These are phyloP conservation scores for Harpalus rufipes DNA, from an alignment of 2,888 invertebrate species.

Conservation along the genomic window DNA sequence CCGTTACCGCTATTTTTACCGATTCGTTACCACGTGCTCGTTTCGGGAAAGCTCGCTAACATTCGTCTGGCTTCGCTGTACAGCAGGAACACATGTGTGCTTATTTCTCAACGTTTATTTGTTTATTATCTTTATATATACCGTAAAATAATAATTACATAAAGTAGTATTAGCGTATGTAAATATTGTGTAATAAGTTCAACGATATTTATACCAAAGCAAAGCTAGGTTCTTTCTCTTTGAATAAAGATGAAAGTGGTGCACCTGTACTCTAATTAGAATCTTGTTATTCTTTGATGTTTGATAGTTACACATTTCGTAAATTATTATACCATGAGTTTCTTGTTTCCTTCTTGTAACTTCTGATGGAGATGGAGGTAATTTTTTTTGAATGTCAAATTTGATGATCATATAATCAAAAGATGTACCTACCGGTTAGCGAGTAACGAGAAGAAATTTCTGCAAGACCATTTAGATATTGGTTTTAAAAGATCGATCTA, in stretches of 20 bases:
- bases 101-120: conserved; percentile 61
- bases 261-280: conserved; percentile 27
- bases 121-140: conserved; percentile 63
- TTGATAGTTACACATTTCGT: conserved; percentile 17
- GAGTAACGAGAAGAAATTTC: background rate
- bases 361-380: background rate
- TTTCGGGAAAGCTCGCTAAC: conserved; percentile 9
- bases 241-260: conserved; percentile 7
- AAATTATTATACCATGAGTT: conserved; percentile 25
- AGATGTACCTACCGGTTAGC: no score
- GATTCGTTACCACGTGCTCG: conserved; percentile 47
- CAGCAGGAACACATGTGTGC: conserved; percentile 30
- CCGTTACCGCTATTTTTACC: conserved; percentile 33
- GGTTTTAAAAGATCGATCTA: background rate
- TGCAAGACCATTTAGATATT: background rate
- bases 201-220: conserved; percentile 46
- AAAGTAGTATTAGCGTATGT: conserved; percentile 23
- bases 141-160: conserved; percentile 54
- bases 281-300: conserved; percentile 17
- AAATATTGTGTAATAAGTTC: conserved; percentile 55
- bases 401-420: background rate
- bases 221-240: conserved; percentile 1
- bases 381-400: background rate
- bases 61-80: conserved; percentile 13
- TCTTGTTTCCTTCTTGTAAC: background rate